These are phyloP conservation scores for Criorhina ranunculi DNA, from an alignment of 2,888 invertebrate species.

Conservation along the genomic window DNA sequence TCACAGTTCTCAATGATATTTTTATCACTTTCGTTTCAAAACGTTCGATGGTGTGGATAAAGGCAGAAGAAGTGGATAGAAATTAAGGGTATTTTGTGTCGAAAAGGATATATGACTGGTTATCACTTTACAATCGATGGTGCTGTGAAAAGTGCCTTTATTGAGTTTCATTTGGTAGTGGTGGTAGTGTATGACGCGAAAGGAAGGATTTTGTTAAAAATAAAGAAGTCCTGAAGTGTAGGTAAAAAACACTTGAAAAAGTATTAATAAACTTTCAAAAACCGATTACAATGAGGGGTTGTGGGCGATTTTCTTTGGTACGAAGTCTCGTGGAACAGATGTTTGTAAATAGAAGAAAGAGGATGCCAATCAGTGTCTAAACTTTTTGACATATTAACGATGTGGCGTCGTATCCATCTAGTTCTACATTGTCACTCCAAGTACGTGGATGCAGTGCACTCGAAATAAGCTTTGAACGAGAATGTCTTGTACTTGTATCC, in stretches of 20 bases:
- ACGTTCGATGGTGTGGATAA: background rate
- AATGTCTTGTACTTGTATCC: no score
- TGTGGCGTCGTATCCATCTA: no score
- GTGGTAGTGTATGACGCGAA: no score
- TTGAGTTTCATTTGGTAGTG: background rate
- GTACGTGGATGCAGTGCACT: no score
- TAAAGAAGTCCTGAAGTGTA: background rate
- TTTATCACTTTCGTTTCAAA: background rate
- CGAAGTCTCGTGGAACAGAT: background rate
- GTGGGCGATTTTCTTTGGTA: background rate
- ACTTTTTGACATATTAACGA: no score
- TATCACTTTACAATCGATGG: no score
- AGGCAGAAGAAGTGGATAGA: background rate
- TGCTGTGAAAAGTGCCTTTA: conserved; percentile 3
- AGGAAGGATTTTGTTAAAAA: background rate
- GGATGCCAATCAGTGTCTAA: no score
- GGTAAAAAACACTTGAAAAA: no score
- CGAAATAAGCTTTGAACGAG: no score
- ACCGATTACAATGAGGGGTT: background rate
- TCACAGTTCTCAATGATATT: conserved; percentile 11
- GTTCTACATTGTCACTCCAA: no score
- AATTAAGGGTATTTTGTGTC: conserved; percentile 2
- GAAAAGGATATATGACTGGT: background rate
- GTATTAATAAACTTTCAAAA: background rate
- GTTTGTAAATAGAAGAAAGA: no score